Percentiles rank a stretch among this genome's conserved stretches.
These are phyloP conservation scores for Heterodera schachtii DNA, from an alignment of 1,140 invertebrate species.

Conservation along the genomic window DNA sequence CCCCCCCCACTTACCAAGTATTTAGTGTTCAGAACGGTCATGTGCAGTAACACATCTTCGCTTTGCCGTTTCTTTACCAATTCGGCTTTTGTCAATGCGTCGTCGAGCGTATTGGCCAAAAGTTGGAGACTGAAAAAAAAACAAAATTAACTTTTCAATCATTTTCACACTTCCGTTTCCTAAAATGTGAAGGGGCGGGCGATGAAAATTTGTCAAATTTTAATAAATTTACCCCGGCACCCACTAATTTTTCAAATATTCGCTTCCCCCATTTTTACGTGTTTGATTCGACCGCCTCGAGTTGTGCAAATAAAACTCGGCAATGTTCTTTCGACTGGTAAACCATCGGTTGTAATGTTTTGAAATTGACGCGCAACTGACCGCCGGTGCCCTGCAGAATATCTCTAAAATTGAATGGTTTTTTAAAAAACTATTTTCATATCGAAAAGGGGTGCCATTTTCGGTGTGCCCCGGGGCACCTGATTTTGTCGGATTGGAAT, in stretches of 20 bases:
- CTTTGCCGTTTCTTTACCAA: conserved; percentile 23
- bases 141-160: not conserved
- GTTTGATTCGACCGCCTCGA: not conserved
- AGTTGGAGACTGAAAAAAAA: conserved; percentile 35
- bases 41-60: conserved; percentile 29
- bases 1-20: conserved; percentile 2
- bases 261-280: no score
- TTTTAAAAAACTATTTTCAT: not conserved
- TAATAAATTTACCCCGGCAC: no score
- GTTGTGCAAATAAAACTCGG: conserved; percentile 28
- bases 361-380: conserved; percentile 24
- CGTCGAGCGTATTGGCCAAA: conserved; percentile 31
- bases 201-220: no score
- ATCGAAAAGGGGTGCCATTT: no score
- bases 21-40: conserved; percentile 32
- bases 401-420: conserved; percentile 19
- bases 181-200: no score
- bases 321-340: conserved; percentile 10
- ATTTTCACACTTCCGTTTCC: conserved; percentile 7
- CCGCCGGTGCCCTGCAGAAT: not conserved
- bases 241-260: no score
- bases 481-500: conserved; percentile 27
- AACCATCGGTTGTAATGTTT: conserved; percentile 16
- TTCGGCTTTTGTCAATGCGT: conserved; percentile 10
- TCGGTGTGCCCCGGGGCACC: not conserved